Base-by-base conservation (phyloP, 2,113 vertebrate genomes). In the Brevimyrus niger region DNA sequence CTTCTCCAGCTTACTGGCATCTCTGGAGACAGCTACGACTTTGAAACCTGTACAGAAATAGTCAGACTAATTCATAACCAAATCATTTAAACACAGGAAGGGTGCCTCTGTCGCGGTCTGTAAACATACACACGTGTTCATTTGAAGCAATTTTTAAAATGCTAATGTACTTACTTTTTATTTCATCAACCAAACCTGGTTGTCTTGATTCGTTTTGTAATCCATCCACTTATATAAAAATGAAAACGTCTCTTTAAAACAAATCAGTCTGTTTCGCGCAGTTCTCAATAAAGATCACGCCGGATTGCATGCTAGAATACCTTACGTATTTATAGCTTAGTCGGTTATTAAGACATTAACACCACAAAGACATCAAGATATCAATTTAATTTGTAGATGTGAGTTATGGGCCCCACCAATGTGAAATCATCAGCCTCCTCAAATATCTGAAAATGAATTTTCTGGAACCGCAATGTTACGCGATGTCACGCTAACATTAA, bases 21-120 rank as follows among this genome's bases (percentile, higher is more conserved):
- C 96, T 89, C 96, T 94, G 92, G 97, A 97, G 90, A 97, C 94
- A 65, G 97, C 96, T 0, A 95, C 96, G 0, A 97, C 96, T 87
- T 92, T 96, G 92, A 96, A 97, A 88, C 95, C 95, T 92, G n/a
- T 13, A 90, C 90, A 90, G n/a, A 46, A 35, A 80, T 19, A 31
- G 13, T 35, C 69, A 42, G 35, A 76, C 31, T 38, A 80, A 38
- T 42, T 38, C 73, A 80, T 80, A 42, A 80, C 0, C 31, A 42
- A 76, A 76, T 38, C 31, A 76, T 38, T 76, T 38, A 19, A 80
- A 80, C 13, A 80, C 15, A 80, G 1, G 31, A 76, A 19, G 69
- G 5, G 15, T 17, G 17, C 4, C 5, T 38, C 17, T 76, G 69
- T 35, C 35, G 42, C 4, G 15, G 73, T 5, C 11, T 69, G 61